Percentiles rank a stretch among this genome's conserved stretches.
Conservation (phyloP, 2,888 invertebrate species). For the Opisthograptis luteolata region DNA sequence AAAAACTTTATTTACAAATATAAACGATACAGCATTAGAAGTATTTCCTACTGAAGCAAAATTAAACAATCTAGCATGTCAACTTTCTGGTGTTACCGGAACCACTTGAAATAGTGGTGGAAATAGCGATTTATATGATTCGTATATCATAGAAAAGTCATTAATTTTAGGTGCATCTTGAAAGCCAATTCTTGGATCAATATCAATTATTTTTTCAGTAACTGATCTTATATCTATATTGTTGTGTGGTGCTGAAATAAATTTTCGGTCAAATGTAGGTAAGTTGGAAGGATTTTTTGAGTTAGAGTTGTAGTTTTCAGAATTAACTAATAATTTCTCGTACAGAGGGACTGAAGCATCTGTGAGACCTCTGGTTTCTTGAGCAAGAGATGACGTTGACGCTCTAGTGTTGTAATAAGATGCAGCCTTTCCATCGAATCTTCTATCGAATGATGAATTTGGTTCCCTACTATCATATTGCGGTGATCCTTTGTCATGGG, state of each 20-base stretch:
- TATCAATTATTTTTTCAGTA: slow-evolving; percentile 19
- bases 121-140: slow-evolving; percentile 2
- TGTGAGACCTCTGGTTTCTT: slow-evolving; percentile 1
- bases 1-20: too few species aligned
- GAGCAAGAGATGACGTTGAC: neutral
- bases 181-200: slow-evolving; percentile 34
- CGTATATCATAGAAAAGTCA: slow-evolving; percentile 4
- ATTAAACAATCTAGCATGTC: neutral
- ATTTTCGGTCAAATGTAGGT: slow-evolving; percentile 2
- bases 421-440: neutral
- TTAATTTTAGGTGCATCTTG: neutral
- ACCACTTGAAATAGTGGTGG: slow-evolving; percentile 44
- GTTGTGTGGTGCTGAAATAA: neutral
- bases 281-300: slow-evolving; percentile 2
- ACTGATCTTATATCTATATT: slow-evolving; percentile 19
- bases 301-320: neutral
- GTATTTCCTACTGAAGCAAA: too few species aligned
- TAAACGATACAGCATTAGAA: too few species aligned
- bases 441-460: neutral
- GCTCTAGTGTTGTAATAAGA: slow-evolving; percentile 7
- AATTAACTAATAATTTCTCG: slow-evolving; percentile 4
- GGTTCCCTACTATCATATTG: neutral
- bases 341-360: slow-evolving; percentile 11
- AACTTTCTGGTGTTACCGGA: slow-evolving; percentile 48
- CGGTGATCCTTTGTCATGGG: slow-evolving; percentile 10